Evolutionary conservation across 2,888 invertebrate genomes (phyloP).

Genomic region (Globia sparganii): DNA sequence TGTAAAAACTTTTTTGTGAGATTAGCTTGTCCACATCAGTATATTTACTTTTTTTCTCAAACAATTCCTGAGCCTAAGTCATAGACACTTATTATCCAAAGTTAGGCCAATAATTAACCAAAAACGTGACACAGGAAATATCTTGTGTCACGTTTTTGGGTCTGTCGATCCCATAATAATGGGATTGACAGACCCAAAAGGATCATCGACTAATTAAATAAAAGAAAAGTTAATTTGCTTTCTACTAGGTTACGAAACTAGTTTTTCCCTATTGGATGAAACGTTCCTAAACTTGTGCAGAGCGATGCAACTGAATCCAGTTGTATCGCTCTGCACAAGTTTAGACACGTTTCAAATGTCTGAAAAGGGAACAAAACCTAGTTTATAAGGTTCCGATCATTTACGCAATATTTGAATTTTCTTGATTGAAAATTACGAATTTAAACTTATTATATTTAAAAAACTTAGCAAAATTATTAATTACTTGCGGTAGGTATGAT

Average conservation of each 20-base stretch:
- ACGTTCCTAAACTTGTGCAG: conserved; percentile 50
- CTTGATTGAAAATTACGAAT: background rate
- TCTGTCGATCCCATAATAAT: no score
- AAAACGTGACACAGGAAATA: conserved; percentile 42
- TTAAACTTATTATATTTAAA: background rate
- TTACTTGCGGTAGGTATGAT: background rate
- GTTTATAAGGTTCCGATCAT: background rate
- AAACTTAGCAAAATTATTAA: background rate
- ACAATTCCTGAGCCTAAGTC: background rate
- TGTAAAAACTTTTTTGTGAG: no score
- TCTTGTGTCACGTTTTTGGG: no score
- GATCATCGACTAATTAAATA: conserved; percentile 47
- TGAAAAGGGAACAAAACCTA: conserved; percentile 13
- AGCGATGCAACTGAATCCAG: conserved; percentile 27
- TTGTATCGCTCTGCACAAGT: no score
- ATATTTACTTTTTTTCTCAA: background rate
- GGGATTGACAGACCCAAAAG: conserved; percentile 35
- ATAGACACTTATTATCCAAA: background rate
- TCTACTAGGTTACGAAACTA: conserved; percentile 33
- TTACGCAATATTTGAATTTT: background rate
- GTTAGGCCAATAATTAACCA: conserved; percentile 14
- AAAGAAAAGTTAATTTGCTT: conserved; percentile 47
- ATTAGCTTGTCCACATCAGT: no score
- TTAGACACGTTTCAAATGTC: no score
- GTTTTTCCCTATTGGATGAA: conserved; percentile 34